phyloP scores from a whole-genome alignment of 2,113 vertebrate species.

The Onychostoma macrolepis region DNA sequence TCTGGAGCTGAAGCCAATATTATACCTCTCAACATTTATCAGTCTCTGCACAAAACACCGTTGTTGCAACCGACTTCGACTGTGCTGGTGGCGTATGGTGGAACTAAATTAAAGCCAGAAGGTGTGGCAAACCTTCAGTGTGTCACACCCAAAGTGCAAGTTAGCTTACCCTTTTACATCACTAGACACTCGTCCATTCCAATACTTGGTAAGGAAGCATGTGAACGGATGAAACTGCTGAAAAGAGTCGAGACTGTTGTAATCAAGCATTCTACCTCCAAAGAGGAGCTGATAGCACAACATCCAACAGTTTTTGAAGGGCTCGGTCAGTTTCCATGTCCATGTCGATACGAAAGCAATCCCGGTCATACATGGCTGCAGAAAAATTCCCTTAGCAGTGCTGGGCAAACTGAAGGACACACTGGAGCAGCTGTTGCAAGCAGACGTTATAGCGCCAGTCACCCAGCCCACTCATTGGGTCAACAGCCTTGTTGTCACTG shows the following conservation, averaged over 20 bases:
- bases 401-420: background rate
- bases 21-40: background rate
- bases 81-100: background rate
- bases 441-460: background rate
- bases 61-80: background rate
- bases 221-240: background rate
- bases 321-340: constrained; percentile 13
- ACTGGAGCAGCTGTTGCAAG: background rate
- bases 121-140: constrained; percentile 23
- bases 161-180: constrained; percentile 1
- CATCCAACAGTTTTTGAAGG: constrained; percentile 28
- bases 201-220: constrained; percentile 33
- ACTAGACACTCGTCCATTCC: too few species aligned
- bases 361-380: background rate
- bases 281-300: constrained; percentile 8
- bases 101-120: background rate
- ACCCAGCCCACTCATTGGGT: background rate
- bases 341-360: background rate
- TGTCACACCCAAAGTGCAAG: background rate
- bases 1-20: background rate
- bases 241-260: constrained; percentile 20
- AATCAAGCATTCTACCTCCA: background rate
- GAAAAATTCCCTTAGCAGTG: background rate
- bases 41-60: background rate
- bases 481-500: background rate